phyloP scores from a whole-genome alignment of 2,113 vertebrate species.

The Corythaeola cristata region DNA sequence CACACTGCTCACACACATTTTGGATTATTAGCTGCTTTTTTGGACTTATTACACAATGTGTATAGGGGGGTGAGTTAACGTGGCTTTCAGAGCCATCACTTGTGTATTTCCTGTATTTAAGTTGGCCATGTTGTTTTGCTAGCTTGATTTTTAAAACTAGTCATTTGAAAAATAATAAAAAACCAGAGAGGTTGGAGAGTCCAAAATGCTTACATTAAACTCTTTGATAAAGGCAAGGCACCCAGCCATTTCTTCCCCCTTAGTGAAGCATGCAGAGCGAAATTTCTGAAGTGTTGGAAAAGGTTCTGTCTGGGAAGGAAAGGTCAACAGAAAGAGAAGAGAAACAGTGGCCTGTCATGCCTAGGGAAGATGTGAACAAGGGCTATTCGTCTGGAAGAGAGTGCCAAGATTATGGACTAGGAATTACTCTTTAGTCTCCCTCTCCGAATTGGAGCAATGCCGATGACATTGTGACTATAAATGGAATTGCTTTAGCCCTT shows the following conservation, averaged over 20 bases:
- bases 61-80: background rate
- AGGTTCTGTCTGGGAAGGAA: background rate
- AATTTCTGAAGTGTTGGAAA: conserved; percentile 7
- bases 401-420: background rate
- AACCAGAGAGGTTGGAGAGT: background rate
- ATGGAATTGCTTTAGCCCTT: conserved; percentile 46
- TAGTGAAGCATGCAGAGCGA: background rate
- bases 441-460: conserved; percentile 3
- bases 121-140: conserved; percentile 11
- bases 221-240: background rate
- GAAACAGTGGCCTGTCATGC: background rate
- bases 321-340: background rate
- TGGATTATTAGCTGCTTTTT: conserved; percentile 35
- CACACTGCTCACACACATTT: conserved; percentile 34
- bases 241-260: background rate
- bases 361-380: background rate
- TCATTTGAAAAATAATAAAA: background rate
- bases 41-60: background rate
- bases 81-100: conserved; percentile 6
- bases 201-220: background rate
- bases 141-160: background rate
- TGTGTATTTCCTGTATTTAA: conserved; percentile 46
- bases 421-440: conserved; percentile 9
- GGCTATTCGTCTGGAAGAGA: background rate
- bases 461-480: conserved; percentile 46